These are phyloP conservation scores for Zeus faber DNA, from an alignment of 2,113 vertebrate species.

Conservation along the genomic window DNA sequence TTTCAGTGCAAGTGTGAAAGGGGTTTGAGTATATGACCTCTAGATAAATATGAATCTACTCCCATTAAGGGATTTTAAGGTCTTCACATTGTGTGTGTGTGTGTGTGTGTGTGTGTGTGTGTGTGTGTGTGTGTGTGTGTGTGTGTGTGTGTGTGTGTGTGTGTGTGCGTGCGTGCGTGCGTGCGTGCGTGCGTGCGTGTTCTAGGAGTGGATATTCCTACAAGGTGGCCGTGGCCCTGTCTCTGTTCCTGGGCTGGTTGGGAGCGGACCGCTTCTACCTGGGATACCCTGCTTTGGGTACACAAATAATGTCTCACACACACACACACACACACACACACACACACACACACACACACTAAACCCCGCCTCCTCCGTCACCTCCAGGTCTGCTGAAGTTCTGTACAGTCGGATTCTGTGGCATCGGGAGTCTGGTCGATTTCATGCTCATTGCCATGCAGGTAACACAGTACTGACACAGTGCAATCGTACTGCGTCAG, in stretches of 20 bases:
- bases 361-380: no score
- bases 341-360: no score
- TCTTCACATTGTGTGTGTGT: no score
- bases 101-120: no score
- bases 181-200: not conserved
- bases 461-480: conserved; percentile 74
- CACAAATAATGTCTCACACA: not conserved
- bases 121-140: no score
- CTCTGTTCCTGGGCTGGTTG: conserved; percentile 96
- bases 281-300: conserved; percentile 95
- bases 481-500: no score
- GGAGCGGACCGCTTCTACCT: conserved; percentile 98
- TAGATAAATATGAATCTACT: no score
- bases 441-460: conserved; percentile 98
- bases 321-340: not conserved
- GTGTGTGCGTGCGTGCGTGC: not conserved
- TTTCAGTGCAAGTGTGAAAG: no score
- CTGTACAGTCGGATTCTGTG: conserved; percentile 98
- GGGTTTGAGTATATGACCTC: no score
- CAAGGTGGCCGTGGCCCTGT: conserved; percentile 93
- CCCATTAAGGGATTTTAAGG: no score
- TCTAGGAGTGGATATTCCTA: conserved; percentile 93
- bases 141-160: not conserved
- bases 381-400: conserved; percentile 92
- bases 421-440: conserved; percentile 94